Conservation (phyloP, 2,797 vertebrate genomes). For the Knipowitschia caucasica region DNA sequence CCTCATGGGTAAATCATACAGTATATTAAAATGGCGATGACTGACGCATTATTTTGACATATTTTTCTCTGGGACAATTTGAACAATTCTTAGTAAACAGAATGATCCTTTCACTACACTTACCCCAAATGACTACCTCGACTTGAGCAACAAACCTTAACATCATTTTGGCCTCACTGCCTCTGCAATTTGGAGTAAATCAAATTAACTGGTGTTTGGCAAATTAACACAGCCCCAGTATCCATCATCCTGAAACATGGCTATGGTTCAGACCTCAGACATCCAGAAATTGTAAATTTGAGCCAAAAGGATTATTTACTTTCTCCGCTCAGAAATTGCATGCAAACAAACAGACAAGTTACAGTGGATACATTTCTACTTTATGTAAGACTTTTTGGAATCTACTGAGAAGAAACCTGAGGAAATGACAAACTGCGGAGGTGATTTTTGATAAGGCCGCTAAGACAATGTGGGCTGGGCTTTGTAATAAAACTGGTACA, state of each 20-base stretch:
- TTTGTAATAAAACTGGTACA: constrained; percentile 37
- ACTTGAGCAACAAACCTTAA: not conserved
- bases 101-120: not conserved
- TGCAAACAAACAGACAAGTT: constrained; percentile 34
- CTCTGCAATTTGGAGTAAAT: constrained; percentile 3
- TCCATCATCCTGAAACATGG: constrained; percentile 36
- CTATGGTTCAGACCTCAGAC: constrained; percentile 51
- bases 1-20: too few relatives aligned
- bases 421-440: constrained; percentile 20
- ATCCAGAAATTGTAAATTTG: constrained; percentile 40
- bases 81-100: not conserved
- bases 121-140: not conserved
- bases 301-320: constrained; percentile 54
- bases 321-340: constrained; percentile 28
- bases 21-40: not conserved
- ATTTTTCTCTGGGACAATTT: not conserved
- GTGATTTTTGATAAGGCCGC: constrained; percentile 13
- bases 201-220: constrained; percentile 19
- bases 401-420: constrained; percentile 11
- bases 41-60: too few relatives aligned
- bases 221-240: constrained; percentile 48
- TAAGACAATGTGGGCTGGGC: constrained; percentile 33
- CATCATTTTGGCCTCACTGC: not conserved
- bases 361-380: constrained; percentile 31
- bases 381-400: constrained; percentile 13